Evolutionary conservation across 2,797 vertebrate species (phyloP).

Genomic region (Falco biarmicus): DNA sequence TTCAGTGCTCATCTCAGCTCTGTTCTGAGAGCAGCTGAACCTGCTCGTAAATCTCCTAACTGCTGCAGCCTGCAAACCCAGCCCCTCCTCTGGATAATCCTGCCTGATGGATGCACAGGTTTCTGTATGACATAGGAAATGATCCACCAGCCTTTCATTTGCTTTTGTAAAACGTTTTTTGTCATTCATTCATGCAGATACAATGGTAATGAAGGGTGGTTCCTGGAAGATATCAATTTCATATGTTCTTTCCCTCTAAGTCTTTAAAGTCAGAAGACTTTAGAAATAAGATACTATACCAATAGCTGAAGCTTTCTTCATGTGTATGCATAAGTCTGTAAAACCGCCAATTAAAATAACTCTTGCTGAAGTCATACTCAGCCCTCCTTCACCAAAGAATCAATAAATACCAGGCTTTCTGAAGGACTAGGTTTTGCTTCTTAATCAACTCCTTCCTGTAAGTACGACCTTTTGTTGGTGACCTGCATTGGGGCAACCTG

Average conservation of each 20-base stretch:
- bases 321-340: conserved; percentile 39
- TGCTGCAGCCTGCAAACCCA: background rate
- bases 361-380: conserved; percentile 28
- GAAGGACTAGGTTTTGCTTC: background rate
- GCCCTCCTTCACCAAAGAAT: conserved; percentile 25
- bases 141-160: background rate
- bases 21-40: background rate
- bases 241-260: conserved; percentile 14
- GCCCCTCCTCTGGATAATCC: background rate
- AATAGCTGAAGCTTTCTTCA: conserved; percentile 28
- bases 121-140: conserved; percentile 13
- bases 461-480: background rate
- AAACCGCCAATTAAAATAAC: conserved; percentile 60
- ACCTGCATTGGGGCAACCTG: background rate
- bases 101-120: background rate
- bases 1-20: background rate
- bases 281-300: conserved; percentile 37
- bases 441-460: background rate
- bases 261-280: conserved; percentile 48
- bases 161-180: conserved; percentile 49
- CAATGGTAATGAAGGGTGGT: conserved; percentile 41
- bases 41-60: background rate
- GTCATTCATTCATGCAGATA: conserved; percentile 60
- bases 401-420: conserved; percentile 10
- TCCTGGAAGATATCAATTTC: conserved; percentile 45